Base-by-base conservation (phyloP, 2,888 invertebrate species). In the Venusia cambrica region DNA sequence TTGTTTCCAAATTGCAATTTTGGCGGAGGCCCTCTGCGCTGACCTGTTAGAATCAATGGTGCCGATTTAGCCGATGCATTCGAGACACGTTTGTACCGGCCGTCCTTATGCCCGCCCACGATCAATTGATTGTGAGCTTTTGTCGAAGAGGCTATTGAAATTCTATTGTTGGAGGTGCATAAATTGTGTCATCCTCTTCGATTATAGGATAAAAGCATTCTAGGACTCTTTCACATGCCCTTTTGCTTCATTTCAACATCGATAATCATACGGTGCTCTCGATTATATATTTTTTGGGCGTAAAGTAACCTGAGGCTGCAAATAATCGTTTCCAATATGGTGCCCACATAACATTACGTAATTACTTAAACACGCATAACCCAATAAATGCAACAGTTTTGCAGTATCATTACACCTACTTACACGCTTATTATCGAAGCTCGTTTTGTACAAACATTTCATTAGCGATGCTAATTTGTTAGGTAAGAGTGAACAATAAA, bases 41-140 rank as follows among this genome's bases (percentile, higher is more conserved):
- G 39, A 41, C 32, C 37, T 47, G 46, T 40, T 44, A 29, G 41
- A 45, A 43, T 33, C 33, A 42, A 50, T 43, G 44, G 10, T 22
- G 35, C 36, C 28, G 35, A 15, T 62, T 61, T 57, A 54, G 42
- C 51, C 55, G 62, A 58, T 48, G 45, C 47, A 71, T 73, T 64
- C 70, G 45, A 55, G 48, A 56, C 72, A 73, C 70, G 72, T 67
- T 48, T 51, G 63, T 62, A 53, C 58, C 46, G 46, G 51, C 56
- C 51, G 70, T 67, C 73, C 68, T 70, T 77, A 73, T 66, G 70
- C 66, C 51, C 64, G 56, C 74, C 70, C 73, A 79, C 73, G 69
- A 67, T 40, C 60, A 40, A 42, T 58, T 57, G 58, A 16, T 4
- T 17, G 22, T 17, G 21, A 28, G 12, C 19, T 27, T 24, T 16